Percentiles rank a stretch among this genome's conserved stretches.
Conservation (phyloP, 2,797 vertebrate species). For the Smutsia temminckii region DNA sequence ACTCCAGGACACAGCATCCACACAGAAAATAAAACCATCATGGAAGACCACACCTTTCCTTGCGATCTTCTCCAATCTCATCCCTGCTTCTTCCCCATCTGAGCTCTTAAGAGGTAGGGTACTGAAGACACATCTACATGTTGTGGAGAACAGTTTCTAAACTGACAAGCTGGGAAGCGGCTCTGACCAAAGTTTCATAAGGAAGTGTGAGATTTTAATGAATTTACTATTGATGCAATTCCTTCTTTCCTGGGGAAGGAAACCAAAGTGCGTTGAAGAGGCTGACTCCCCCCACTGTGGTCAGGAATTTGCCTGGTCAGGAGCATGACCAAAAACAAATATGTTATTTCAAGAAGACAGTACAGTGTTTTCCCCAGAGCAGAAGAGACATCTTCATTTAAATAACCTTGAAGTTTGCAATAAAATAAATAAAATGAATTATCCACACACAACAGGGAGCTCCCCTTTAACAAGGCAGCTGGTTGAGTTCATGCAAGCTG, state of each 20-base stretch:
- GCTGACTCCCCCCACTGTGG: background rate
- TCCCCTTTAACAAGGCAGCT: constrained; percentile 18
- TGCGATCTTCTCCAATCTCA: background rate
- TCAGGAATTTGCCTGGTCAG: background rate
- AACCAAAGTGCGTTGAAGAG: background rate
- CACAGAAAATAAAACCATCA: constrained; percentile 15
- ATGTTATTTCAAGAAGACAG: background rate
- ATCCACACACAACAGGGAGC: background rate
- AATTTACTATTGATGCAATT: background rate
- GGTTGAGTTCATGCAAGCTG: constrained; percentile 15
- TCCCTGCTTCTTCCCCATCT: background rate
- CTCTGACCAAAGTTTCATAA: background rate
- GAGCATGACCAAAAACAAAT: background rate
- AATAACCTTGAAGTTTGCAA: constrained; percentile 68
- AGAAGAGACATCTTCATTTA: constrained; percentile 69
- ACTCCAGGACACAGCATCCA: background rate
- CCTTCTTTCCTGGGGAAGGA: constrained; percentile 37
- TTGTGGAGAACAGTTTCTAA: background rate
- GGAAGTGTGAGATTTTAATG: background rate
- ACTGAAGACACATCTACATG: background rate
- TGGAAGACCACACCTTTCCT: background rate
- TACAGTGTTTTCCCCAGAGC: background rate
- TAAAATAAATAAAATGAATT: constrained; percentile 75
- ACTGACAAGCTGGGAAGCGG: background rate
- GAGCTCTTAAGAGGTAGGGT: constrained; percentile 57